These are phyloP conservation scores for Xanthia togata DNA, from an alignment of 2,888 invertebrate genomes.

Conservation along the genomic window DNA sequence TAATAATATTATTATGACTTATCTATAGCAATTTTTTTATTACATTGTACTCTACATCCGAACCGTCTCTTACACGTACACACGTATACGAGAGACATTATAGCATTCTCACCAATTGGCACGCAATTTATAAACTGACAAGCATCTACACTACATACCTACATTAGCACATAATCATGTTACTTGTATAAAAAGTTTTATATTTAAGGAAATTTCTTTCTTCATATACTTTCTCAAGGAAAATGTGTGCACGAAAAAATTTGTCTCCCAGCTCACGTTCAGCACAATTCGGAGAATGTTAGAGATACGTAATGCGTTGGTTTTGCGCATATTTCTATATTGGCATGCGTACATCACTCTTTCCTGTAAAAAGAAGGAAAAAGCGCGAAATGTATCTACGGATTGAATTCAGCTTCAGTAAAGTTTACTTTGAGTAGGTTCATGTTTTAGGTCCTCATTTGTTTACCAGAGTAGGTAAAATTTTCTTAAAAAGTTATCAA, in stretches of 20 bases:
- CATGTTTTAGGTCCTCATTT: background rate
- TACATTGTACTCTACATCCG: background rate
- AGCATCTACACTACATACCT: constrained; percentile 12
- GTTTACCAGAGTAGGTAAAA: background rate
- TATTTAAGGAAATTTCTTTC: constrained; percentile 73
- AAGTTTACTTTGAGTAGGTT: constrained; percentile 14
- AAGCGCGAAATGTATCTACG: constrained; percentile 14
- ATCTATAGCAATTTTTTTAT: background rate
- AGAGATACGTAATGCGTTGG: constrained; percentile 78
- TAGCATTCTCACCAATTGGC: constrained; percentile 31
- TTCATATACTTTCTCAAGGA: constrained; percentile 75
- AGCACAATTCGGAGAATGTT: constrained; percentile 78
- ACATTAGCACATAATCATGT: constrained; percentile 43
- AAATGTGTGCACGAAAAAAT: constrained; percentile 74
- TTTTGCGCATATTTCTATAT: constrained; percentile 77
- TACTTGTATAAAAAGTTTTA: constrained; percentile 67
- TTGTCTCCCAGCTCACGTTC: constrained; percentile 81
- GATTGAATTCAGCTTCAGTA: constrained; percentile 1
- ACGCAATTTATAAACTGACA: constrained; percentile 47
- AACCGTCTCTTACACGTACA: too few relatives aligned
- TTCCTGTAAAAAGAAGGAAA: constrained; percentile 51
- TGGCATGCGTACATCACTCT: constrained; percentile 69
- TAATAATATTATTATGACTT: background rate
- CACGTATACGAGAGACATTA: background rate
- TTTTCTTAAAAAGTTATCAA: background rate